Conservation (phyloP, 2,113 vertebrate species). For the Smithornis capensis region DNA sequence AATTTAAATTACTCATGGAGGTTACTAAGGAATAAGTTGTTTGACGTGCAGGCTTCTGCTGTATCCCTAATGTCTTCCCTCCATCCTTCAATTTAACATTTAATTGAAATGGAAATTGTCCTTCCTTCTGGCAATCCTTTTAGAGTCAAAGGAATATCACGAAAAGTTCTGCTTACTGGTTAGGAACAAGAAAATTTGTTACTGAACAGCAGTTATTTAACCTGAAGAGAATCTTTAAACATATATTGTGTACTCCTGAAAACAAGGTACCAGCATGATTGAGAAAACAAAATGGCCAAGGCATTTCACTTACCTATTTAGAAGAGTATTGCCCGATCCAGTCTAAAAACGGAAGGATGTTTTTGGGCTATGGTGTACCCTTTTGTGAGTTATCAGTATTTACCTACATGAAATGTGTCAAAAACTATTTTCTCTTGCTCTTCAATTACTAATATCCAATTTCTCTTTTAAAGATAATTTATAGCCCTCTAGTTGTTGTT, state of each 20-base stretch:
- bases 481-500: neutral
- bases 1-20: neutral
- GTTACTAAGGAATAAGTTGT: neutral
- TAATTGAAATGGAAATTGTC: neutral
- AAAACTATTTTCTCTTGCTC: neutral
- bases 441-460: neutral
- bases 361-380: neutral
- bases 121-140: neutral
- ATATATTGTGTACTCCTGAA: neutral
- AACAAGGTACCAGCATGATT: neutral
- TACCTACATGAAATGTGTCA: neutral
- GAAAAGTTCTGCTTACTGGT: neutral
- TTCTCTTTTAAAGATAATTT: neutral
- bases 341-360: neutral
- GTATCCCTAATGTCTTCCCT: neutral
- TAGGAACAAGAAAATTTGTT: neutral
- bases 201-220: neutral
- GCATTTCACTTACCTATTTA: neutral
- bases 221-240: neutral
- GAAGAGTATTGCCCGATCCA: neutral
- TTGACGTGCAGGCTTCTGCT: neutral
- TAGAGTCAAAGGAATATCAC: neutral
- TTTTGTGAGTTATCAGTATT: neutral
- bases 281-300: neutral
- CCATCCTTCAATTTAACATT: neutral